Conservation (phyloP, 2,888 invertebrate genomes). For the Blera fallax region DNA sequence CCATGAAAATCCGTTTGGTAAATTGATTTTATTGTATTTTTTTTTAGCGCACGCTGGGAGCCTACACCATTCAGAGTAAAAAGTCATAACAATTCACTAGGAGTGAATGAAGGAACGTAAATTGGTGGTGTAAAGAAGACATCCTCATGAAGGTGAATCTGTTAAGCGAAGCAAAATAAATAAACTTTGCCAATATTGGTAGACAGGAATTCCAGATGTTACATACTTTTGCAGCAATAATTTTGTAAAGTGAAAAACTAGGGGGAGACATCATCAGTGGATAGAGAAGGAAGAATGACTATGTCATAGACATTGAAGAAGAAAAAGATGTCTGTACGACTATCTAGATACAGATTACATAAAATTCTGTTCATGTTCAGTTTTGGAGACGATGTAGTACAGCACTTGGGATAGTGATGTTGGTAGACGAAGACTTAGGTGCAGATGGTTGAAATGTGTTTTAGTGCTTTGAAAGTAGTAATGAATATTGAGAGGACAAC, state of each 20-base stretch:
- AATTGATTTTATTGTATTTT: constrained; percentile 25
- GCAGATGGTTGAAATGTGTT: constrained; percentile 19
- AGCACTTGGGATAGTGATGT: not conserved
- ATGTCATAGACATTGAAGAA: not conserved
- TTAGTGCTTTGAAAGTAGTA: constrained; percentile 15
- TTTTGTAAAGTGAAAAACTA: constrained; percentile 24
- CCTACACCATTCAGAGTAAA: not conserved
- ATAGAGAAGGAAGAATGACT: not conserved
- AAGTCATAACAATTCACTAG: not conserved
- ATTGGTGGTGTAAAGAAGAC: not conserved
- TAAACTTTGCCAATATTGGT: constrained; percentile 32
- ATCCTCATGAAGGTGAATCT: constrained; percentile 5
- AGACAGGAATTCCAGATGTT: constrained; percentile 41
- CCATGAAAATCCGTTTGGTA: constrained; percentile 34
- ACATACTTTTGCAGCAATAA: constrained; percentile 22
- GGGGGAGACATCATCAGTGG: not conserved
- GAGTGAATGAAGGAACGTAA: not conserved
- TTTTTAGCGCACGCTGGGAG: not conserved
- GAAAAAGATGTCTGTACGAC: not conserved
- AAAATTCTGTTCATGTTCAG: constrained; percentile 1
- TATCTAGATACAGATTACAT: constrained; percentile 16
- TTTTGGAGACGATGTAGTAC: constrained; percentile 1
- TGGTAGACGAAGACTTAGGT: not conserved
- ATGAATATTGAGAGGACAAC: constrained; percentile 28
- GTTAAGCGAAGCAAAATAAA: constrained; percentile 13